Evolutionary conservation across 2,888 invertebrate species (phyloP), one percentile per base, ranked within the genome.

Genomic region (Plutella xylostella): DNA sequence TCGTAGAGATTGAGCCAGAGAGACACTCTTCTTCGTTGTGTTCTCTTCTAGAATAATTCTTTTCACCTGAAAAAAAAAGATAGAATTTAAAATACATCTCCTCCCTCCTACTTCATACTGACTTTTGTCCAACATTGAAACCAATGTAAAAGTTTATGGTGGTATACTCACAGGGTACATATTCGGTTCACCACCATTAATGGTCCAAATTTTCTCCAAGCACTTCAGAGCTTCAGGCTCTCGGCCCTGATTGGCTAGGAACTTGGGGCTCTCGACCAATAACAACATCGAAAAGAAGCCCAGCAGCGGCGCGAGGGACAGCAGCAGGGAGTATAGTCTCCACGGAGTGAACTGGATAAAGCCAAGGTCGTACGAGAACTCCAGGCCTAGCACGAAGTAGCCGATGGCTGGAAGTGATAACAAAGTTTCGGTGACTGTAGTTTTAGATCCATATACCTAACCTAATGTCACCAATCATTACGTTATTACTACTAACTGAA

Each of bases 231-330:
- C 91, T 49, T 90, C 87, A 0, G 85, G 78, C 40, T 82, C 85
- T 30, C 84, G 78, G 3, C 90, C 89, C 25, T 87, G 85, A 35
- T 89, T 86, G 67, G 90, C 87, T 4, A 92, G 72, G 63, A 90
- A 92, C 67, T 92, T 92, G 4, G 92, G 92, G 60, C 91, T 92
- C 65, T 93, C 92, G 9, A 88, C 86, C 56, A 86, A 85, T 54
- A 86, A 82, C 53, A 86, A 78, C 17, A 89, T 72, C 34, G 86
- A 72, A 30, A 87, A 51, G 0, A 87, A 87, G 9, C 90, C 86
- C 1, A 89, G 48, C 0, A 92, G 67, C 38, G 89, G 83, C 0
- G 92, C 91, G 2, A 91, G 44, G 0, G 88, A 76, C 67, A 85
- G 80, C 14, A 87, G 50, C 11, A 78, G 51, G n/a, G 79, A 72